Conservation (phyloP, 2,113 vertebrate species). For the Daboia siamensis region DNA sequence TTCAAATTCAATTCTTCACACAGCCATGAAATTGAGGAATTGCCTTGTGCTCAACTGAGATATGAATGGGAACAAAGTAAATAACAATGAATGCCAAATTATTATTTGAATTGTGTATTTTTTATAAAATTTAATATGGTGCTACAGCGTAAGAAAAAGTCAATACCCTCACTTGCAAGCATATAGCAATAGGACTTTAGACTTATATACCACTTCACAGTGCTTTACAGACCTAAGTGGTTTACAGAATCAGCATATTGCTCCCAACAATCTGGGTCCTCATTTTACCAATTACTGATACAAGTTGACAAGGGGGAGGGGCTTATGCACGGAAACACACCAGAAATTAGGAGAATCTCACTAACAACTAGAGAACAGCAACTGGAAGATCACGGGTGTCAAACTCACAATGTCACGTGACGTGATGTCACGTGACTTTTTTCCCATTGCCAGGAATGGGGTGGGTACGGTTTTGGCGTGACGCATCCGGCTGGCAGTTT, state of each 20-base stretch:
- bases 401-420: fast-evolving
- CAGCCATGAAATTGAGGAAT: not conserved
- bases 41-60: not conserved
- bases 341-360: not conserved
- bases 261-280: not conserved
- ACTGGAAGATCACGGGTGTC: not conserved
- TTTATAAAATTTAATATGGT: not conserved
- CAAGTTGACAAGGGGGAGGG: too few relatives aligned
- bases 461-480: too few relatives aligned
- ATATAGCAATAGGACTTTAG: not conserved
- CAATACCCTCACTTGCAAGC: not conserved
- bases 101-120: not conserved
- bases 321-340: not conserved
- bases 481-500: too few relatives aligned
- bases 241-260: not conserved
- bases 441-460: too few relatives aligned
- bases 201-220: not conserved
- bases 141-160: not conserved
- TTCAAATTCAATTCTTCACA: not conserved
- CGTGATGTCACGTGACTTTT: too few relatives aligned
- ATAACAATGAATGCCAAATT: not conserved
- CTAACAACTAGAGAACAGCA: not conserved
- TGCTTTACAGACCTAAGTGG: not conserved
- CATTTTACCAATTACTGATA: not conserved
- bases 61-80: not conserved